Conservation (phyloP, 2,888 invertebrate species). For the Pyrrhosoma nymphula region DNA sequence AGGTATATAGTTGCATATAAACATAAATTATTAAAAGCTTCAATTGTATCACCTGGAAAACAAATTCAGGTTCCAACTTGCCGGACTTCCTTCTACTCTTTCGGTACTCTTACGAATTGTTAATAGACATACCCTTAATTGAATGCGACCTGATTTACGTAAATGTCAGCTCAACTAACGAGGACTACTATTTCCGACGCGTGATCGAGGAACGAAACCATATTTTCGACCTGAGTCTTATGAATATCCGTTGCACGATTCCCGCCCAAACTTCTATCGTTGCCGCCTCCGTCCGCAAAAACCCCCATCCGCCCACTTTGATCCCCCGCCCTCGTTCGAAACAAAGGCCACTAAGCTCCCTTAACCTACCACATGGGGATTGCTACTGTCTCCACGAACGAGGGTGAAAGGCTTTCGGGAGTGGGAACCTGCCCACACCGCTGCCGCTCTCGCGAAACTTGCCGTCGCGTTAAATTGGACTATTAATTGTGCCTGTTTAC, state of each 20-base stretch:
- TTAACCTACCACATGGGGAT: conserved; percentile 59
- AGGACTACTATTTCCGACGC: too few relatives aligned
- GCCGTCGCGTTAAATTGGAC: conserved; percentile 64
- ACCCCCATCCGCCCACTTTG: background rate
- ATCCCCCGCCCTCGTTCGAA: conserved; percentile 6
- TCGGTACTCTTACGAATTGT: too few relatives aligned
- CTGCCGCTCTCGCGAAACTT: conserved; percentile 42
- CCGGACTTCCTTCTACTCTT: too few relatives aligned
- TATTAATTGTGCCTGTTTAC: conserved; percentile 67
- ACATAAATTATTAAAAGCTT: too few relatives aligned
- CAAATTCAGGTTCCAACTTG: too few relatives aligned
- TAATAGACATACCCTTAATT: too few relatives aligned
- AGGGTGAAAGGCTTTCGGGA: conserved; percentile 39
- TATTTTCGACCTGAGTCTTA: background rate
- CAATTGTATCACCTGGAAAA: too few relatives aligned
- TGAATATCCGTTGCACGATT: background rate
- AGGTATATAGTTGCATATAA: too few relatives aligned
- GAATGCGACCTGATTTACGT: too few relatives aligned
- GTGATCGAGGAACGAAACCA: background rate
- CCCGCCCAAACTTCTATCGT: conserved; percentile 9
- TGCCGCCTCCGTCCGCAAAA: conserved; percentile 1
- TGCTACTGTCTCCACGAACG: conserved; percentile 53
- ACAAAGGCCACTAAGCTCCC: conserved; percentile 59
- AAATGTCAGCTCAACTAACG: too few relatives aligned
- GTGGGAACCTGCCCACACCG: background rate